A percentile compares a stretch with the other conserved stretches of the same genome.
Evolutionary conservation across 2,113 vertebrate genomes (phyloP).

Genomic region (Phrynosoma blainvillii): DNA sequence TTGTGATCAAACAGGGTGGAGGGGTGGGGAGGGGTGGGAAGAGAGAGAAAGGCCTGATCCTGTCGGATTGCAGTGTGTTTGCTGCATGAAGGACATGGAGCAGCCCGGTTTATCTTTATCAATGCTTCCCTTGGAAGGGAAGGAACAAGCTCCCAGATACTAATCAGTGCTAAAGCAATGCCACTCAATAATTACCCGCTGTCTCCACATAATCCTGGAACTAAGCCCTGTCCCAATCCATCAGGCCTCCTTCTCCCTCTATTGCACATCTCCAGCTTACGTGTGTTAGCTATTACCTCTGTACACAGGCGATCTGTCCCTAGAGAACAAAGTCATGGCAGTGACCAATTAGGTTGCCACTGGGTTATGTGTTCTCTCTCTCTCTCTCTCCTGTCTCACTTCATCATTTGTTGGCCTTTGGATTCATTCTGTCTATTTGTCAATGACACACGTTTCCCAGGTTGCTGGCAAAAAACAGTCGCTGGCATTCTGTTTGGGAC

Average conservation of each 20-base stretch:
- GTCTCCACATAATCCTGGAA: constrained; percentile 97
- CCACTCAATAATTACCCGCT: constrained; percentile 90
- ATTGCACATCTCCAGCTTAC: constrained; percentile 79
- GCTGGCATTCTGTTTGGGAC: no score
- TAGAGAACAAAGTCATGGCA: constrained; percentile 74
- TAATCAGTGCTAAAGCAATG: constrained; percentile 89
- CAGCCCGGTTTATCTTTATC: constrained; percentile 83
- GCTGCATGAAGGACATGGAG: constrained; percentile 78
- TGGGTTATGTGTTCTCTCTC: constrained; percentile 45
- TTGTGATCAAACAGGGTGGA: constrained; percentile 80
- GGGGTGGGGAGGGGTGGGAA: not conserved
- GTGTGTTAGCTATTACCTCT: constrained; percentile 83
- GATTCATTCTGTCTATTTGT: constrained; percentile 50
- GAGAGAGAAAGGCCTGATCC: constrained; percentile 74
- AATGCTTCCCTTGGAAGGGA: constrained; percentile 84
- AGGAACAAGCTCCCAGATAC: constrained; percentile 83
- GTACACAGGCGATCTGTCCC: constrained; percentile 74
- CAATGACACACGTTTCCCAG: constrained; percentile 30
- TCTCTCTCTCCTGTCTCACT: constrained; percentile 34
- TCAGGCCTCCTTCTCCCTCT: constrained; percentile 88
- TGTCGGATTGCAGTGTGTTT: constrained; percentile 85
- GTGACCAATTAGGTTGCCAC: constrained; percentile 78
- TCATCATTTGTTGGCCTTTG: constrained; percentile 32
- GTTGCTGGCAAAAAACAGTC: constrained; percentile 9
- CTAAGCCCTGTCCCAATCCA: constrained; percentile 96